Evolutionary conservation across 1,140 invertebrate species (phyloP).

Genomic region (Oedothorax gibbosus): DNA sequence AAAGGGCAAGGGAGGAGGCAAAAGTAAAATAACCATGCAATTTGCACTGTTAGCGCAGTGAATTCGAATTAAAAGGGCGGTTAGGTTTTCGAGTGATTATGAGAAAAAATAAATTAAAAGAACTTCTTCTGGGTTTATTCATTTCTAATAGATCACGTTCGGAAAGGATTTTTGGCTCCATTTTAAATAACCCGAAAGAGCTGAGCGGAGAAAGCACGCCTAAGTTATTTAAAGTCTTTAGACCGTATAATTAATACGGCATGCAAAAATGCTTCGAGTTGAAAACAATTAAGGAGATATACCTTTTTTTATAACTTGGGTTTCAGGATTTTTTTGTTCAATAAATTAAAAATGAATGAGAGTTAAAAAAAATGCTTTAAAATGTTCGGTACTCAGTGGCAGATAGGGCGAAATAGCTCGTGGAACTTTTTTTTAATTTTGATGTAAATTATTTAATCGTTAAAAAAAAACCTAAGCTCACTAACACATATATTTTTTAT

Average conservation of each 20-base stretch:
- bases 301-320: background rate
- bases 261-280: constrained; percentile 55
- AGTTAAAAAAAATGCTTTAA: constrained; percentile 30
- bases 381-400: background rate
- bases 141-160: constrained; percentile 23
- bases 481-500: too few species aligned
- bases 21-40: constrained; percentile 57
- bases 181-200: constrained; percentile 13
- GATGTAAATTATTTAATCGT: constrained; percentile 57
- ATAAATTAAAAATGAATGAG: constrained; percentile 38
- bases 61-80: constrained; percentile 53
- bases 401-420: background rate
- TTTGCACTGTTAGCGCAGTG: constrained; percentile 48
- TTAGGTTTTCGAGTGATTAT: constrained; percentile 31
- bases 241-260: constrained; percentile 52
- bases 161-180: background rate
- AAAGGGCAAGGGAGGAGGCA: background rate
- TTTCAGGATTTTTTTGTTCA: background rate
- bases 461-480: constrained; percentile 13
- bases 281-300: constrained; percentile 57
- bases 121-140: background rate
- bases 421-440: constrained; percentile 2
- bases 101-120: constrained; percentile 56
- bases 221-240: constrained; percentile 56
- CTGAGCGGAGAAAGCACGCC: constrained; percentile 4